Evolutionary conservation across 2,113 vertebrate species (phyloP).

Genomic region (Calidris pugnax): DNA sequence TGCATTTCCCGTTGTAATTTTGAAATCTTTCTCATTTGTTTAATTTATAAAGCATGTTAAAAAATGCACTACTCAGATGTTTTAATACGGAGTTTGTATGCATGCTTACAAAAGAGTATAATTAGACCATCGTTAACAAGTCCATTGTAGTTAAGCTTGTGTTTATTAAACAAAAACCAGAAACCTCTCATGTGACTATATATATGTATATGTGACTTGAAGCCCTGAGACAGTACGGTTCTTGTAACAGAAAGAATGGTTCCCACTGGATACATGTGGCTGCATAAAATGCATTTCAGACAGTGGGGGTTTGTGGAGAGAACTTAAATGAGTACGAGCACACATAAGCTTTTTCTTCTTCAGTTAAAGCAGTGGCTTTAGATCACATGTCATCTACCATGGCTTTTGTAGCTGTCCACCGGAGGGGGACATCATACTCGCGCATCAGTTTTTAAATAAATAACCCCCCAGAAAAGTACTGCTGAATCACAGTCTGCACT

Average conservation of each 20-base stretch:
- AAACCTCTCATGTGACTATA: neutral
- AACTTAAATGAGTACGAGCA: neutral
- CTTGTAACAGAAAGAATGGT: neutral
- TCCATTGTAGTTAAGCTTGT: neutral
- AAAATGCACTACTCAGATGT: neutral
- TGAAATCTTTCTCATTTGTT: neutral
- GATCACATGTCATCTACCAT: neutral
- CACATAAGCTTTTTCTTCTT: neutral
- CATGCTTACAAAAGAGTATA: neutral
- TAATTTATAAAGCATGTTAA: neutral
- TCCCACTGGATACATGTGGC: neutral
- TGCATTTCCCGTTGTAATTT: neutral
- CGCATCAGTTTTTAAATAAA: neutral
- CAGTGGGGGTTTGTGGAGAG: fast-evolving
- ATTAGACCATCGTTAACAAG: neutral
- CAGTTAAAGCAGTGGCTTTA: neutral
- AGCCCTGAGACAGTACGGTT: neutral
- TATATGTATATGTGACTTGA: neutral
- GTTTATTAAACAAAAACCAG: neutral
- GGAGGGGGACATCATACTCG: neutral
- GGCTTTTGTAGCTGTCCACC: neutral
- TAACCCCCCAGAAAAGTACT: neutral
- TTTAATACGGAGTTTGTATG: neutral
- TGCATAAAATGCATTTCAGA: neutral
- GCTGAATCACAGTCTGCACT: neutral